Evolutionary conservation across 1,140 invertebrate genomes (phyloP).

Genomic region (Drosophila ficusphila): DNA sequence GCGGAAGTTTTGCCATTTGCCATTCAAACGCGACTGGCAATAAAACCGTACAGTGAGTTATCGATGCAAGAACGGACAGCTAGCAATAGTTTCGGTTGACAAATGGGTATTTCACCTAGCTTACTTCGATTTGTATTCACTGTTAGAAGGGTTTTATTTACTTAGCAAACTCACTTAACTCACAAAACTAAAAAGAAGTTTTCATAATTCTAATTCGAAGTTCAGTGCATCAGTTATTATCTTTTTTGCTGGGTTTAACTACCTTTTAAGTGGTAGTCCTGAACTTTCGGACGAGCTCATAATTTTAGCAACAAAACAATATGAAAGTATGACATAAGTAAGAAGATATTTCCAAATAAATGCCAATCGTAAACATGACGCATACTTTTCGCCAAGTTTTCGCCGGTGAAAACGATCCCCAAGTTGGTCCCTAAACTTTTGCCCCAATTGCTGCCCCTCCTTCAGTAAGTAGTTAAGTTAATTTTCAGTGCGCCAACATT

Average conservation of each 20-base stretch:
- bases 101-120: not conserved
- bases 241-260: no score
- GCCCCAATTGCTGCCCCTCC: constrained; percentile 7
- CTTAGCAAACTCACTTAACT: no score
- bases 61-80: constrained; percentile 9
- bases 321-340: not conserved
- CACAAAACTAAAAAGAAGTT: no score
- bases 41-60: constrained; percentile 31
- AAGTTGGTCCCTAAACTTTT: constrained; percentile 8
- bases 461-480: constrained; percentile 28
- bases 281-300: not conserved
- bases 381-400: constrained; percentile 13
- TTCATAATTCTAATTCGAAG: no score
- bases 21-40: constrained; percentile 23
- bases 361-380: constrained; percentile 15
- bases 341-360: not conserved
- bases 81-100: not conserved
- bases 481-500: constrained; percentile 22
- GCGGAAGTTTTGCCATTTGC: constrained; percentile 46
- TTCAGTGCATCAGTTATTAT: no score
- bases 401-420: not conserved
- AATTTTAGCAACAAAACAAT: not conserved
- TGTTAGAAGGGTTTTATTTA: no score
- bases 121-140: no score
- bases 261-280: no score